Percentiles rank a stretch among this genome's conserved stretches.
Conservation (phyloP, 1,140 invertebrate genomes). For the Colletes gigas region DNA sequence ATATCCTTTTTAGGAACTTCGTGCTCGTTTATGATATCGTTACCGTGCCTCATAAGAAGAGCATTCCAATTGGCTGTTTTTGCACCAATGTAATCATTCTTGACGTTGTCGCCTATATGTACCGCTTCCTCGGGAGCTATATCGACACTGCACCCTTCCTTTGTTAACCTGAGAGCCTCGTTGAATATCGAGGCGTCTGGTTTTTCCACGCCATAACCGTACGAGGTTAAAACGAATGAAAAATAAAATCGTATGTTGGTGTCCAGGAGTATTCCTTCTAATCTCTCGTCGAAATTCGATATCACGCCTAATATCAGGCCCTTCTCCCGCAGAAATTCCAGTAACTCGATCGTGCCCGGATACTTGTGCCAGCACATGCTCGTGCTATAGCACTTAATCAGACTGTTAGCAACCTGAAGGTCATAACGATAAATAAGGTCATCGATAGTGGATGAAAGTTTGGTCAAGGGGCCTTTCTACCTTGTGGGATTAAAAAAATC, state of each 20-base stretch:
- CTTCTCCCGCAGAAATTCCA: constrained; percentile 82
- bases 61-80: constrained; percentile 88
- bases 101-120: constrained; percentile 90
- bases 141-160: constrained; percentile 57
- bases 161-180: constrained; percentile 83
- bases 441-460: constrained; percentile 41
- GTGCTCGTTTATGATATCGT: constrained; percentile 26
- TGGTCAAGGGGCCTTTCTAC: too few species aligned
- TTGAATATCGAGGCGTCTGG: constrained; percentile 89
- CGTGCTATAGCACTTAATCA: constrained; percentile 84
- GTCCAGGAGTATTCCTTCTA: constrained; percentile 85
- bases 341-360: constrained; percentile 84
- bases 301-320: constrained; percentile 87
- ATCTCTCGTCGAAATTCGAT: constrained; percentile 93
- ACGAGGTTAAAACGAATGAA: constrained; percentile 90
- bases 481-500: too few species aligned
- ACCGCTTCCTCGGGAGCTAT: constrained; percentile 85
- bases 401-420: constrained; percentile 71
- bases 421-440: constrained; percentile 54
- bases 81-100: constrained; percentile 90
- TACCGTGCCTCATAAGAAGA: constrained; percentile 81
- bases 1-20: constrained; percentile 45
- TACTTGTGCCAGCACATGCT: constrained; percentile 86
- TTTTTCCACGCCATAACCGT: constrained; percentile 87
- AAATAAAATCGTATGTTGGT: constrained; percentile 86